Base-by-base conservation (phyloP, 2,888 invertebrate species). In the Fragum fragum region DNA sequence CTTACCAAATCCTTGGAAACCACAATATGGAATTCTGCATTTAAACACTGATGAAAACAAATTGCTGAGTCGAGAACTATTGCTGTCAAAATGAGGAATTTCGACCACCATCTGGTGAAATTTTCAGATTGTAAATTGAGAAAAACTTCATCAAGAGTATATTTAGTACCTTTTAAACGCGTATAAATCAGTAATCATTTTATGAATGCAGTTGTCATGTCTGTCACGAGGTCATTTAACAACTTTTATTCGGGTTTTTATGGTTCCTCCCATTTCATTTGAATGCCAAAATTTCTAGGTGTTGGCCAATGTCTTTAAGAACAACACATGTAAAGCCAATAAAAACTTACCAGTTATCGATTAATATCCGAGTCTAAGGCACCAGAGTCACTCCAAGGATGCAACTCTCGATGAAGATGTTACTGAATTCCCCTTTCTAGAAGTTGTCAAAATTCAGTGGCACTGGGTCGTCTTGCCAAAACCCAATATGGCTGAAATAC, bases 401-500 rank as follows among this genome's bases (percentile, higher is more conserved):
- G 3, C 3, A 14, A 3, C 47, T 9, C 7, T n/a, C 47, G n/a
- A 3, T 14, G 3, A 47, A 47, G 47, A 5, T n/a, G 47, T 47
- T 5, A 3, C 7, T 9, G 47, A 47, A 18, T 18, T 47, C 47
- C 47, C 3, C 5, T n/a, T 47, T 47, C n/a, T 47, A 2, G 18
- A 47, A 47, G 14, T 47, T 47, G 47, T 47, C 47, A 47, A 47
- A 47, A n/a, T 18, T 47, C 16, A 47, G 47, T 47, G n/a, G 47
- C 47, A 47, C 47, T 57, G 23, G 57, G 57, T 57, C 26, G 57
- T 23, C 28, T 78, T 85, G 85, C 81, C 85, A 85, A 85, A 69
- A 77, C 76, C 72, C 81, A 85, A 85, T 71, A 85, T 85, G 85
- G 85, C 85, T 75, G 85, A 57, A 23, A 79, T 57, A 55, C 59